phyloP scores from a whole-genome alignment of 2,113 vertebrate species.

The Leptocoma aspasia region DNA sequence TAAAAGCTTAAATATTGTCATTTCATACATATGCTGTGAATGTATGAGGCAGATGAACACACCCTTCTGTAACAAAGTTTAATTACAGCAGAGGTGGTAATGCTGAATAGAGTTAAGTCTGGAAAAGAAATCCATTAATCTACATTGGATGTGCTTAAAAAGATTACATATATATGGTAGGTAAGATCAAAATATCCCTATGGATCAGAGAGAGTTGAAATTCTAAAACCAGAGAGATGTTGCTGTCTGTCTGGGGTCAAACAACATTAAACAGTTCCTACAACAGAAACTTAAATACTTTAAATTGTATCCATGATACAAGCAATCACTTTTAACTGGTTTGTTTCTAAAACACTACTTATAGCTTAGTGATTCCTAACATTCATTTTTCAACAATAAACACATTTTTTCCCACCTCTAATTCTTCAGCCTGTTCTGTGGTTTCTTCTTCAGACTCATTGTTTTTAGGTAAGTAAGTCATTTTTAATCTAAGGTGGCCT shows the following conservation, averaged over 20 bases:
- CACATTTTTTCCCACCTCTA: slow-evolving; percentile 77
- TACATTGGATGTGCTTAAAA: neutral
- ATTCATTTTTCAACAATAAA: neutral
- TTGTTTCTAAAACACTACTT: neutral
- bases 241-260: neutral
- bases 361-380: neutral
- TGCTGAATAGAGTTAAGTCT: neutral
- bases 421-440: slow-evolving; percentile 83
- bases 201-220: neutral
- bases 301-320: neutral
- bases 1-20: neutral
- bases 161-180: neutral
- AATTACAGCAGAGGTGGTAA: neutral
- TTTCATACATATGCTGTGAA: neutral
- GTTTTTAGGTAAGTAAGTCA: slow-evolving; percentile 94
- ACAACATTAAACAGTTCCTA: neutral
- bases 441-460: slow-evolving; percentile 84
- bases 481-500: slow-evolving; percentile 95
- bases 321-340: neutral
- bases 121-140: neutral
- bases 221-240: neutral
- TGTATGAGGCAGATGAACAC: neutral
- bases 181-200: neutral
- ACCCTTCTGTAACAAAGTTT: neutral
- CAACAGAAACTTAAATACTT: neutral